Base-by-base conservation (phyloP, 2,113 vertebrate genomes). In the Lamprotornis superbus region DNA sequence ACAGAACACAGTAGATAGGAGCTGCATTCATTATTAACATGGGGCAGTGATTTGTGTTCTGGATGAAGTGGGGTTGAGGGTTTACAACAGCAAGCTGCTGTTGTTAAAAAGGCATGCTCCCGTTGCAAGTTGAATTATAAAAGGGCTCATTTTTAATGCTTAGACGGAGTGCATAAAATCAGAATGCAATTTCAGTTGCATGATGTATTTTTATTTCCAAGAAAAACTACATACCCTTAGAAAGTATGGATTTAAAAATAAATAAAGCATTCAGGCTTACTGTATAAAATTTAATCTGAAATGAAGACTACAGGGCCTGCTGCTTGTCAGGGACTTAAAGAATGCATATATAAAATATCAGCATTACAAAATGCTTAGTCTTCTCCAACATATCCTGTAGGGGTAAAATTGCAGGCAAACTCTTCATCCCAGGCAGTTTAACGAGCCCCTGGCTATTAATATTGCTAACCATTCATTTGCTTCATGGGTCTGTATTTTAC, bases 111-210 rank as follows among this genome's bases (percentile, higher is more conserved):
- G n/a, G 78, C 31, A 21, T 73, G 50, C 90, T 95, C 90, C 81
- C 81, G 25, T 88, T 93, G 93, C 90, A 92, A 87, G 87, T 8
- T 77, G 89, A 97, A 97, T 97, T 93, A 70, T 59, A 94, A 93
- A 85, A 87, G 76, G 81, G 49, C 67, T 95, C 35, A 55, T 96
- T 94, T 93, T 91, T 81, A 89, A 79, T 79, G 89, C 64, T 87
- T 90, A 81, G 89, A 90, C 2, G 33, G 87, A 61, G 68, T 91
- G 64, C 84, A 78, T 92, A 90, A 95, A 90, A 96, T 95, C 93
- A 80, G 87, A 95, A 90, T 40, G 9, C 81, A 69, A 11, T 91
- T 95, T 69, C 80, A 33, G 35, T 65, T 94, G 91, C 87, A 65
- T 53, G 53, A 39, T 81, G 33, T 12, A 50, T 16, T 93, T 83